Evolutionary conservation across 2,113 vertebrate genomes (phyloP), one percentile per base, ranked within the genome.

Genomic region (Polypterus bichir): DNA sequence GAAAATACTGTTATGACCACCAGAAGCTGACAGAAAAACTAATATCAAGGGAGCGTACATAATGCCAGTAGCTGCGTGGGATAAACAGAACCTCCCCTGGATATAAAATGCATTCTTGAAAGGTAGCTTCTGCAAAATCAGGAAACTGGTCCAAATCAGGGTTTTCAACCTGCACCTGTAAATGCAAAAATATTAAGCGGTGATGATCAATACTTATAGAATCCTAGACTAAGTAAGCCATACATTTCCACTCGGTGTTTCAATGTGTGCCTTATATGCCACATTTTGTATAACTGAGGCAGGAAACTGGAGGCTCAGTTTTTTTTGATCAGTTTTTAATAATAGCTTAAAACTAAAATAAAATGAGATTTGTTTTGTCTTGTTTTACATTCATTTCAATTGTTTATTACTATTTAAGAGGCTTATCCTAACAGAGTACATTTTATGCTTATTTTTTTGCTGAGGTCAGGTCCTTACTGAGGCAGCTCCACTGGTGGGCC

Each of bases 21-120:
- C 94, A 98, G 79, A 93, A 98, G 70, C 93, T 97, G 76, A 98
- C 88, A 0, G 96, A 97, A 70, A 97, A 98, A 77, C 96, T 98
- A 68, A 88, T 78, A 64, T 97, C 88, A 44, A 98, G 74, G 0
- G 94, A 89, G 10, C 89, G 86, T 54, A 97, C 85, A 0, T 97
- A 97, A 65, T 98, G 94, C 96, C 96, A 98, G 9, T 94, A 81
- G 48, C 73, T 81, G 4, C 81, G 82, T 0, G 96, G 96, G 68
- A 97, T 97, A 69, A 94, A 98, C 5, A 98, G 85, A 62, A 93
- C 76, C 9, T 98, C 90, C n/a, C 93, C 91, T 0, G 96, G 91
- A 47, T 64, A 73, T 49, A 98, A 77, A 66, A 93, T 5, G 57
- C 93, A 97, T 60, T 93, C 92, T 60, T 88, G 78, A 77, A 83